phyloP scores from a whole-genome alignment of 2,888 invertebrate genomes.

The Caenorhabditis imperialis region DNA sequence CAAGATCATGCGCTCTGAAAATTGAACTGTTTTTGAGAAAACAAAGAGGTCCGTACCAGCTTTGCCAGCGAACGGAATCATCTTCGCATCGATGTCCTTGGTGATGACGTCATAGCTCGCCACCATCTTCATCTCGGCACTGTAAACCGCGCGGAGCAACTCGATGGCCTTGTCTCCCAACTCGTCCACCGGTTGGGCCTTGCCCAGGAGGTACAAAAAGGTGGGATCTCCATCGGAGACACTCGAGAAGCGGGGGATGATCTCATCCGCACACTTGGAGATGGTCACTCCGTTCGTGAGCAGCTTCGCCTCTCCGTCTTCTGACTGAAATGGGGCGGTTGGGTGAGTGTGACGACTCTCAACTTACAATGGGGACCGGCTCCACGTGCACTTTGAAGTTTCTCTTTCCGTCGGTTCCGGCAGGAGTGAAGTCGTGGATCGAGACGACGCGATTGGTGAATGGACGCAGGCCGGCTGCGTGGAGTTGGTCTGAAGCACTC shows the following conservation, averaged over 20 bases:
- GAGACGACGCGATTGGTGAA: slow-evolving; percentile 69
- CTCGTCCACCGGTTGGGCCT: slow-evolving; percentile 23
- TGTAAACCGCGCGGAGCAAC: slow-evolving; percentile 12
- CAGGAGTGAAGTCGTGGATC: slow-evolving; percentile 75
- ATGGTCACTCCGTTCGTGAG: not conserved
- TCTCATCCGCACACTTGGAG: not conserved
- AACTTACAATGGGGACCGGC: slow-evolving; percentile 19
- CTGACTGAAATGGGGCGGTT: slow-evolving; percentile 33
- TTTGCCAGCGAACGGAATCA: slow-evolving; percentile 32
- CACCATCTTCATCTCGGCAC: slow-evolving; percentile 21
- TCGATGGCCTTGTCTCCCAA: slow-evolving; percentile 19
- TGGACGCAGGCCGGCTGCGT: slow-evolving; percentile 61
- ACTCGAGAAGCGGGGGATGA: slow-evolving; percentile 27
- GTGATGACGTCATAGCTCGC: slow-evolving; percentile 29
- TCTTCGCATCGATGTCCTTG: slow-evolving; percentile 15
- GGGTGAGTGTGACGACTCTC: too few species aligned
- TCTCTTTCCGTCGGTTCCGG: slow-evolving; percentile 20
- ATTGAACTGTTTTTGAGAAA: not conserved
- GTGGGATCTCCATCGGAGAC: slow-evolving; percentile 10
- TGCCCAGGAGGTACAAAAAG: slow-evolving; percentile 18
- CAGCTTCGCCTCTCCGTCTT: not conserved
- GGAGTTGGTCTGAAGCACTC: slow-evolving; percentile 65
- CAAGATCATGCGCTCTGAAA: slow-evolving; percentile 48
- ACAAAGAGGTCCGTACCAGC: slow-evolving; percentile 30
- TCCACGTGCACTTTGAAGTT: slow-evolving; percentile 34